Evolutionary conservation across 2,113 vertebrate species (phyloP), one percentile per base, ranked within the genome.

Genomic region (Symphodus melops): DNA sequence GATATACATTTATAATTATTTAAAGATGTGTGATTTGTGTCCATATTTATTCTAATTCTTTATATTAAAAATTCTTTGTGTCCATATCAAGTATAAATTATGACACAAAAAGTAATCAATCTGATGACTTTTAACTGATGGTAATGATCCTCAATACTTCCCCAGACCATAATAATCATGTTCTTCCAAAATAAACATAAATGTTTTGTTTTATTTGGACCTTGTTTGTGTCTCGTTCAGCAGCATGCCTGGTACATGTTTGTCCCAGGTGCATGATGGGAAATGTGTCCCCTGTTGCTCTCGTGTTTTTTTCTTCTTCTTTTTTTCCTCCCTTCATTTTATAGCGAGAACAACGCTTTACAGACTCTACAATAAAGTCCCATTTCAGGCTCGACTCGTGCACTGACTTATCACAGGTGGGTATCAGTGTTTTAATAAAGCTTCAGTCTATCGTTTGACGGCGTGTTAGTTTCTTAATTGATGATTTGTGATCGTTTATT

Each of bases 291-390:
- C 85, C 86, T 85, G 77, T 89, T 70, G 82, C 82, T 80, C 51
- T 90, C 79, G 79, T 89, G 77, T 89, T 86, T 87, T 92, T 82
- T 86, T 89, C 90, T 85, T 84, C 54, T 72, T 85, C 82, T 79
- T 87, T 88, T 90, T 89, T 72, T 33, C 76, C 84, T 83, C 72
- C 89, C 86, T 89, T 87, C 83, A 66, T 92, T 90, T 90, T 92
- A 91, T 88, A 63, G 88, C 75, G 92, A 90, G 89, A 92, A 92
- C 92, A 91, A 92, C 90, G 90, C 91, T 89, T 90, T 75, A 83
- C 73, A 85, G 65, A 88, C 83, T 75, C 79, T 77, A 92, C 67
- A 91, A 77, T 72, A 83, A 70, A 72, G 82, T 83, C 77, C 16
- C 16, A 54, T 78, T 83, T 75, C 21, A 42, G 73, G 77, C 86